A percentile compares a stretch with the other conserved stretches of the same genome.
Evolutionary conservation across 1,140 invertebrate genomes (phyloP).

Genomic region (Eueides isabella): DNA sequence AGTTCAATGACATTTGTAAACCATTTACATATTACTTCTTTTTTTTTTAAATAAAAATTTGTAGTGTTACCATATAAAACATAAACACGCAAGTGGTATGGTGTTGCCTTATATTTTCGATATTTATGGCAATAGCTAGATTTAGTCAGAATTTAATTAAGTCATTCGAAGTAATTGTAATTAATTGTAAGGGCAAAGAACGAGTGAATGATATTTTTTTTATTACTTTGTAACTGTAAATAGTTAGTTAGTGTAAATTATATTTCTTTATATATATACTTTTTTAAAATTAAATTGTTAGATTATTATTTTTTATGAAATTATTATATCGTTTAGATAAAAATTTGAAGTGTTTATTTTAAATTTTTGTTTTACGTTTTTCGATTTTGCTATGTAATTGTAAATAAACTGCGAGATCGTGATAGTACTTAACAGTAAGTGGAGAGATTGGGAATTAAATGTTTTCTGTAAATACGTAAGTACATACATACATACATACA

Average conservation of each 20-base stretch:
- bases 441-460: constrained; percentile 24
- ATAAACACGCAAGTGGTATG: constrained; percentile 33
- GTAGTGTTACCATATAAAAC: constrained; percentile 28
- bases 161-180: constrained; percentile 41
- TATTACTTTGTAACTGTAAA: constrained; percentile 57
- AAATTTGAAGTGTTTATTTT: constrained; percentile 32
- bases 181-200: constrained; percentile 43
- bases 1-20: not conserved
- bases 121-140: constrained; percentile 53
- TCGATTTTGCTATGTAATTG: constrained; percentile 31
- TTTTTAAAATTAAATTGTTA: constrained; percentile 47
- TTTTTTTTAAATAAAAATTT: not conserved
- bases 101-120: constrained; percentile 63
- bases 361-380: constrained; percentile 26
- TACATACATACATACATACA: constrained; percentile 22
- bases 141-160: constrained; percentile 50
- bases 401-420: constrained; percentile 66
- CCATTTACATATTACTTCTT: not conserved
- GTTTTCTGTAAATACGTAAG: constrained; percentile 23
- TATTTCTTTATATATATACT: constrained; percentile 50
- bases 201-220: constrained; percentile 59
- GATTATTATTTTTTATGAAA: constrained; percentile 37
- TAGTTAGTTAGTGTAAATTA: constrained; percentile 70
- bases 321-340: constrained; percentile 29
- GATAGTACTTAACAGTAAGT: constrained; percentile 51